phyloP scores from a whole-genome alignment of 2,113 vertebrate species.

The Lepus europaeus region DNA sequence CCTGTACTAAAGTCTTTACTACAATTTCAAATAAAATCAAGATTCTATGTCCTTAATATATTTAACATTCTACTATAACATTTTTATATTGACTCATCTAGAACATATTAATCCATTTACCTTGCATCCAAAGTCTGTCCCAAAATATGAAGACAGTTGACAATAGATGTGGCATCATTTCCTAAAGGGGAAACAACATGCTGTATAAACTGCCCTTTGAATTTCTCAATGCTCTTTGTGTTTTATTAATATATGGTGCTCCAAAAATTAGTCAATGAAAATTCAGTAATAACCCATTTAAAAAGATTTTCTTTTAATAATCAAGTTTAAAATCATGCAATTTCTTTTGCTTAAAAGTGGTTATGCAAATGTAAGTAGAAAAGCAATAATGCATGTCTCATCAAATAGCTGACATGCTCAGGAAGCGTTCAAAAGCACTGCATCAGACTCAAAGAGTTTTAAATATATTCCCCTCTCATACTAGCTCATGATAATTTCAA shows the following conservation, averaged over 20 bases:
- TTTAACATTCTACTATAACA: background rate
- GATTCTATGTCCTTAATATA: background rate
- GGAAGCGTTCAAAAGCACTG: conserved; percentile 79
- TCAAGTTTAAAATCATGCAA: conserved; percentile 84
- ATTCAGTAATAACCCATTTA: conserved; percentile 28
- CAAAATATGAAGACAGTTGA: conserved; percentile 98
- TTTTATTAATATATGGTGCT: conserved; percentile 23
- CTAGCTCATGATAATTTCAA: background rate
- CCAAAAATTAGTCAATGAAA: conserved; percentile 69
- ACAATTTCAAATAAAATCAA: background rate
- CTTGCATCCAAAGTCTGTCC: conserved; percentile 97
- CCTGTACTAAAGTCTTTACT: background rate
- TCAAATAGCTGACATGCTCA: conserved; percentile 80
- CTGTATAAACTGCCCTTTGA: conserved; percentile 42
- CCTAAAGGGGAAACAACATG: conserved; percentile 88
- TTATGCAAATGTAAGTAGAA: conserved; percentile 80
- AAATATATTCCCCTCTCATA: background rate
- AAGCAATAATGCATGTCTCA: conserved; percentile 84
- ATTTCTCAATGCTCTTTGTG: background rate
- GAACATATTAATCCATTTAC: conserved; percentile 84
- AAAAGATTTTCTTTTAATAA: conserved; percentile 68
- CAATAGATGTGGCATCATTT: conserved; percentile 96
- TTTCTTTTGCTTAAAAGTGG: conserved; percentile 74
- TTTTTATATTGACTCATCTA: background rate
- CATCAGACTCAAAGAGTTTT: conserved; percentile 53